These are phyloP conservation scores for Elephantulus edwardii DNA, from an alignment of 2,113 vertebrate genomes.

Conservation along the genomic window DNA sequence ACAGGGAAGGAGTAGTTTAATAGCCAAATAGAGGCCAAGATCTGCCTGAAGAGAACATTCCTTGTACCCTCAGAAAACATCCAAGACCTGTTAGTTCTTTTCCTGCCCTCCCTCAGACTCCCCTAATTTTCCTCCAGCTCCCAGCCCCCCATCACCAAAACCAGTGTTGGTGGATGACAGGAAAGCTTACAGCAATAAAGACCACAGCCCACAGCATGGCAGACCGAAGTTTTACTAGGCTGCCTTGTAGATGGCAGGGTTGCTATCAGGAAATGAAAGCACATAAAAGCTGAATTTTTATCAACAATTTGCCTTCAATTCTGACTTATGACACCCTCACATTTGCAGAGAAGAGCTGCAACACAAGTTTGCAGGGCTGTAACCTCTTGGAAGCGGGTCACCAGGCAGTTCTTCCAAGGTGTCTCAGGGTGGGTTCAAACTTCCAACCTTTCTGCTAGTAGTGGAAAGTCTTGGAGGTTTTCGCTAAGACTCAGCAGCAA, in stretches of 20 bases:
- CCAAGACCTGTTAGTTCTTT: neutral
- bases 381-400: neutral
- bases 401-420: neutral
- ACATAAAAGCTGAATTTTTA: neutral
- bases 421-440: neutral
- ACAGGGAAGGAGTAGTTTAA: neutral
- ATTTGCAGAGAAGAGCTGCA: neutral
- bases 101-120: neutral
- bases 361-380: neutral
- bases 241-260: neutral
- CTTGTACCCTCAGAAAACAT: neutral
- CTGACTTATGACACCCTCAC: neutral
- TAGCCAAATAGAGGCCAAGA: neutral
- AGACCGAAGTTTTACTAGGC: neutral
- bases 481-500: neutral
- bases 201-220: neutral
- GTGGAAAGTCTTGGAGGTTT: neutral
- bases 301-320: neutral
- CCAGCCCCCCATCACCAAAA: neutral
- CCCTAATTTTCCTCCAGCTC: neutral
- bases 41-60: neutral
- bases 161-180: neutral
- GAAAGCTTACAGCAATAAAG: neutral
- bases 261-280: constrained; percentile 12
- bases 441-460: neutral